A percentile compares a stretch with the other conserved stretches of the same genome.
phyloP scores from a whole-genome alignment of 2,797 vertebrate genomes.

The Setipinna tenuifilis region DNA sequence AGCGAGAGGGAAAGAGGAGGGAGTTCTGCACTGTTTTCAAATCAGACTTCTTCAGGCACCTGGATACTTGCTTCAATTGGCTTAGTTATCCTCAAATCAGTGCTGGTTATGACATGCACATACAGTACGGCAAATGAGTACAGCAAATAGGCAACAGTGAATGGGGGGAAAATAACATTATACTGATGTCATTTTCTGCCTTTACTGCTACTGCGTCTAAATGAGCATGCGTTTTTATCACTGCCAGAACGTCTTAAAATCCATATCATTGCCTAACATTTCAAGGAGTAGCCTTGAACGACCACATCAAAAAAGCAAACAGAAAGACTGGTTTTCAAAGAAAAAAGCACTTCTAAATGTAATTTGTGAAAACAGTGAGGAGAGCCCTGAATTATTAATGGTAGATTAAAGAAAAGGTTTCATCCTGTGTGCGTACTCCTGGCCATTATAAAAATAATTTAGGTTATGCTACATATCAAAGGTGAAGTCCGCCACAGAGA shows the following conservation, averaged over 20 bases:
- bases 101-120: conserved; percentile 15
- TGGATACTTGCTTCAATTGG: conserved; percentile 25
- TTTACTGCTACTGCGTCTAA: neutral
- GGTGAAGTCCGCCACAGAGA: neutral
- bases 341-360: too few relatives aligned
- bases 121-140: neutral
- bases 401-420: too few relatives aligned
- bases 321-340: too few relatives aligned
- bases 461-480: neutral
- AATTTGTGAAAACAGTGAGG: too few relatives aligned
- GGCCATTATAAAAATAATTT: too few relatives aligned
- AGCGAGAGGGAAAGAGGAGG: conserved; percentile 19
- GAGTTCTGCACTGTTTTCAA: conserved; percentile 31
- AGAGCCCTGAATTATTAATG: too few relatives aligned
- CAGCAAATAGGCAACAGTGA: neutral
- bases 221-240: neutral
- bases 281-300: too few relatives aligned
- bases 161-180: neutral
- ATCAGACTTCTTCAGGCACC: conserved; percentile 12
- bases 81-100: conserved; percentile 22
- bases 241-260: too few relatives aligned
- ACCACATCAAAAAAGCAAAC: too few relatives aligned
- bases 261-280: too few relatives aligned
- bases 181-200: neutral
- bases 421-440: too few relatives aligned